Conservation (phyloP, 1,140 invertebrate species). For the Drosophila chauvacae region DNA sequence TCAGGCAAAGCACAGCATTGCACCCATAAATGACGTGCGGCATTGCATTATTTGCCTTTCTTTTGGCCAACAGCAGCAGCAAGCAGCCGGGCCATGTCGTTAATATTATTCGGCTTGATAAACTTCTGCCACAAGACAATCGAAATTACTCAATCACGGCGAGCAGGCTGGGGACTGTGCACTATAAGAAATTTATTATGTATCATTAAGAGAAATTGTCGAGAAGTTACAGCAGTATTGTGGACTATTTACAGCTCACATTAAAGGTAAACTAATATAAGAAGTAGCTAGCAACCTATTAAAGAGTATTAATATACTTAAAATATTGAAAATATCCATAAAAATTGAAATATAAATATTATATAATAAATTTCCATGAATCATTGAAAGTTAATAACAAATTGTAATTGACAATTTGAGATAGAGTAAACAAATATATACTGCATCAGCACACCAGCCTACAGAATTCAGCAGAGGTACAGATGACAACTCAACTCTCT, state of each 20-base stretch:
- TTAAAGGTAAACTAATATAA: neutral
- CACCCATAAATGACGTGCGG: constrained; percentile 80
- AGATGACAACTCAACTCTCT: too few species aligned
- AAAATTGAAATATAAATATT: neutral
- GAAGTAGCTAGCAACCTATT: neutral
- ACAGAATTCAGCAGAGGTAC: too few species aligned
- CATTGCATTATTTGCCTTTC: constrained; percentile 80
- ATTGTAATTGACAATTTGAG: neutral
- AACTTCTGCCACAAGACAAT: constrained; percentile 83
- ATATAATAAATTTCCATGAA: neutral
- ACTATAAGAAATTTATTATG: constrained; percentile 13
- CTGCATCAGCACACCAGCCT: neutral
- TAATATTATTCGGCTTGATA: constrained; percentile 83
- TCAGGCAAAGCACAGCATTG: constrained; percentile 28
- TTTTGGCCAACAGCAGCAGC: constrained; percentile 67
- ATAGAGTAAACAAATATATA: neutral
- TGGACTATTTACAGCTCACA: neutral
- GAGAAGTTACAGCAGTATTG: neutral
- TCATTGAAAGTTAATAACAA: neutral
- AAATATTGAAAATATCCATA: neutral
- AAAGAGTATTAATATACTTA: neutral
- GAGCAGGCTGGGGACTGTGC: constrained; percentile 22
- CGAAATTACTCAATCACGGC: constrained; percentile 81
- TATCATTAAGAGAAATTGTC: neutral
- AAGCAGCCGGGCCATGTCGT: constrained; percentile 71